Evolutionary conservation across 2,113 vertebrate genomes (phyloP).

Genomic region (Hypocryptadius cinnamomeus): DNA sequence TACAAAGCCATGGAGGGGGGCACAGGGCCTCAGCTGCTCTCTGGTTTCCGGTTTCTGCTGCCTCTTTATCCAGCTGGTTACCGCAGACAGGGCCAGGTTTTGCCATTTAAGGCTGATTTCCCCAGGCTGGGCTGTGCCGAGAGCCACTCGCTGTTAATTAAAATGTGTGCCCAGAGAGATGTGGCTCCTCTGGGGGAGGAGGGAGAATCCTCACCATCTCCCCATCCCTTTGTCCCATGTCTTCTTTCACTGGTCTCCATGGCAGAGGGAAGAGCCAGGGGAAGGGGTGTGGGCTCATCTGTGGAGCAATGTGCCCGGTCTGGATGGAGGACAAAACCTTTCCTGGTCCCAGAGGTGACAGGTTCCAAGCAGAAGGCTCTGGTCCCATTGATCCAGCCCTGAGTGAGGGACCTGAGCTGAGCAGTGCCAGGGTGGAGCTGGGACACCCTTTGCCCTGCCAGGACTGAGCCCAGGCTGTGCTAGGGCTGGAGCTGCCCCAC

Average conservation of each 20-base stretch:
- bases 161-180: background rate
- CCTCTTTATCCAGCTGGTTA: background rate
- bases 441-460: background rate
- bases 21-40: background rate
- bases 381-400: background rate
- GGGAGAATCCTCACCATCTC: background rate
- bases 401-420: fast-evolving
- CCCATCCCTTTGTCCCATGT: fast-evolving
- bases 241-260: fast-evolving
- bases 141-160: background rate
- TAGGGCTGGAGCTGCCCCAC: background rate
- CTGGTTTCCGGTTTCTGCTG: conserved; percentile 51
- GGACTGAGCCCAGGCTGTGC: background rate
- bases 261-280: background rate
- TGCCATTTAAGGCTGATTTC: conserved; percentile 56
- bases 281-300: background rate
- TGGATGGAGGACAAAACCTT: background rate
- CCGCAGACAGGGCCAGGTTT: background rate
- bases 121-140: background rate
- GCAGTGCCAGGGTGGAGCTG: background rate
- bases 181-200: background rate
- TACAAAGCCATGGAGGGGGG: background rate
- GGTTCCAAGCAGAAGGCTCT: background rate
- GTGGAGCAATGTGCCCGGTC: fast-evolving
- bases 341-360: background rate